phyloP scores from a whole-genome alignment of 2,113 vertebrate species.

The Psephotus haematonotus region DNA sequence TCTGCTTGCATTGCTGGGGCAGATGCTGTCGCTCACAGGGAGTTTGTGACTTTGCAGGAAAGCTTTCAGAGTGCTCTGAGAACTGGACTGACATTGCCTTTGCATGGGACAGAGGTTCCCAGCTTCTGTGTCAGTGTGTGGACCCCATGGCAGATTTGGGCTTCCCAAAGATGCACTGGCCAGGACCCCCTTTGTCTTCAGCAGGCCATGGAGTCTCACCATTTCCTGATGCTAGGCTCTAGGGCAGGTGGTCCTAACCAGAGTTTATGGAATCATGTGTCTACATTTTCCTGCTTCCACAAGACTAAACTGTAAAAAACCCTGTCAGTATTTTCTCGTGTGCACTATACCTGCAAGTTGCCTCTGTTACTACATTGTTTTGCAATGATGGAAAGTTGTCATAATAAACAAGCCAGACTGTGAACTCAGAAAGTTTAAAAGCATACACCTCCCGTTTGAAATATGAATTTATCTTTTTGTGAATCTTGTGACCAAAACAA shows the following conservation, averaged over 20 bases:
- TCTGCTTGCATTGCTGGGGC: not conserved
- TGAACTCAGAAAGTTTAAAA: not conserved
- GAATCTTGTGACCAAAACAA: not conserved
- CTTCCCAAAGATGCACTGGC: not conserved
- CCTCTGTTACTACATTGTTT: not conserved
- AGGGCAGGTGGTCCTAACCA: not conserved
- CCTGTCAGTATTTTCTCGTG: not conserved
- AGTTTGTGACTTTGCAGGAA: not conserved
- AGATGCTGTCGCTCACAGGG: not conserved
- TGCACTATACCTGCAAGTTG: not conserved
- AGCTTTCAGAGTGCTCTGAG: not conserved
- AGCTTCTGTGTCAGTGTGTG: not conserved
- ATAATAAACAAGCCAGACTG: not conserved
- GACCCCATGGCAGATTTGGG: rapidly evolving
- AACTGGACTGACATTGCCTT: not conserved
- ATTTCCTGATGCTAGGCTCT: not conserved
- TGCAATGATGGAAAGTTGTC: not conserved
- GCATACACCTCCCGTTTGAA: not conserved
- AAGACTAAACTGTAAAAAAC: not conserved
- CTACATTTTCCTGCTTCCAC: not conserved
- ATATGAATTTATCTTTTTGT: not conserved
- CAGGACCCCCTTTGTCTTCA: not conserved
- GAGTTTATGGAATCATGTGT: not conserved
- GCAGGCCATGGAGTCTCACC: not conserved
- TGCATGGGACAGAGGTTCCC: not conserved